phyloP scores from a whole-genome alignment of 2,888 invertebrate species.

The Nephrotoma guestfalica region DNA sequence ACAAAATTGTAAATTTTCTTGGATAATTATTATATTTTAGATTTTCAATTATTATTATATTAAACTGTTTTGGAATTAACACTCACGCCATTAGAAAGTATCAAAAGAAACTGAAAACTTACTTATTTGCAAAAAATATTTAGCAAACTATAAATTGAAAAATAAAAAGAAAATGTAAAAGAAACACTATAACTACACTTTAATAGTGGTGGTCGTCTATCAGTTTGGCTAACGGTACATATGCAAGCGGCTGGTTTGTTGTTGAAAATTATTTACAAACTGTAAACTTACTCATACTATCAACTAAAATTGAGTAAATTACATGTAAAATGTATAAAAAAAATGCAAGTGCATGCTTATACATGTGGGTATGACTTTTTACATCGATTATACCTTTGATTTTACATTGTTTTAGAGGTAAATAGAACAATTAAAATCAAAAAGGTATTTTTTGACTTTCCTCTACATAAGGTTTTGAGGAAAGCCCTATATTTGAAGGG shows the following conservation, averaged over 20 bases:
- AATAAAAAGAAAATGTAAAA: neutral
- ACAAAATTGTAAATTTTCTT: neutral
- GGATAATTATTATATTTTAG: neutral
- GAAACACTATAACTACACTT: neutral
- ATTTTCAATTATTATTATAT: neutral
- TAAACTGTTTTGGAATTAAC: neutral
- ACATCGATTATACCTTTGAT: too few relatives aligned
- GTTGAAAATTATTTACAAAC: neutral
- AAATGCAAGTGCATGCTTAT: too few relatives aligned
- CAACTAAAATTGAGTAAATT: too few relatives aligned
- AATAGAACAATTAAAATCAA: too few relatives aligned
- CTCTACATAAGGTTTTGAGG: too few relatives aligned
- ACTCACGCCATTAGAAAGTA: neutral
- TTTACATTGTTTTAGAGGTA: too few relatives aligned
- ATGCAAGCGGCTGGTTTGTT: neutral
- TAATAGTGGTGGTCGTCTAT: neutral
- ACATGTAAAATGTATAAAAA: too few relatives aligned
- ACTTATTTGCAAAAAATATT: neutral
- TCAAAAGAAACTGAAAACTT: neutral
- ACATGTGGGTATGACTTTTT: too few relatives aligned
- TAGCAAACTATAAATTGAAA: neutral
- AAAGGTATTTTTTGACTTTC: too few relatives aligned
- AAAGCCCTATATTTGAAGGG: too few relatives aligned
- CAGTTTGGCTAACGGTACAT: neutral
- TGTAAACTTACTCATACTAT: too few relatives aligned